phyloP scores from a whole-genome alignment of 2,888 invertebrate species.

The Metellina segmentata region DNA sequence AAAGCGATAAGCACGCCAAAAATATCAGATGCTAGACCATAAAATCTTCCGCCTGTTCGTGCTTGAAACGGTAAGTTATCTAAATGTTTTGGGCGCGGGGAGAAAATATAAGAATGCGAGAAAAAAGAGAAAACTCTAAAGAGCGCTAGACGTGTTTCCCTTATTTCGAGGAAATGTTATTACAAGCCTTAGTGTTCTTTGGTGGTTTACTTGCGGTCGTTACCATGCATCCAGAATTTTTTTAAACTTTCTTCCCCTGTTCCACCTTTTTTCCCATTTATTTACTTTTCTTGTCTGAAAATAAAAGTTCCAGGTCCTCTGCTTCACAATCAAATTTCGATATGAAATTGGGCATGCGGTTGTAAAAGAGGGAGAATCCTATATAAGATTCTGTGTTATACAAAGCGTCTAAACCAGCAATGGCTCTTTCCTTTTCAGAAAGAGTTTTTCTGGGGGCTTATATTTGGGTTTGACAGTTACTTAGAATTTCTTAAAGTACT shows the following conservation, averaged over 20 bases:
- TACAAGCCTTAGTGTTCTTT: conserved; percentile 4
- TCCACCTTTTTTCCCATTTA: background rate
- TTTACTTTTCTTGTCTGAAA: conserved; percentile 42
- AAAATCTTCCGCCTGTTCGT: background rate
- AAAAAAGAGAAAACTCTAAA: conserved; percentile 5
- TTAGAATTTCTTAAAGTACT: too few species aligned
- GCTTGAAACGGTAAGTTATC: conserved; percentile 3
- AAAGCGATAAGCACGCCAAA: conserved; percentile 19
- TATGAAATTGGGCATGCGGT: conserved; percentile 31
- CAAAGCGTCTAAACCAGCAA: background rate
- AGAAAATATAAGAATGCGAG: conserved; percentile 14
- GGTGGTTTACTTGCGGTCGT: conserved; percentile 27
- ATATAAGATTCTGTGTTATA: background rate
- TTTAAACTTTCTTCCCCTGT: background rate
- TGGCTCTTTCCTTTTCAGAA: background rate
- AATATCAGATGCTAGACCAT: background rate
- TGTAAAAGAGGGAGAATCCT: background rate
- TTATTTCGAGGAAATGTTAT: conserved; percentile 5
- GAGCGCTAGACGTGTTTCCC: conserved; percentile 46
- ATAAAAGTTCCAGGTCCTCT: conserved; percentile 36
- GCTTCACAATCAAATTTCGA: conserved; percentile 41
- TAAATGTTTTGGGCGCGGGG: background rate
- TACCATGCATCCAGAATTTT: conserved; percentile 21
- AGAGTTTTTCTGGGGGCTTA: background rate
- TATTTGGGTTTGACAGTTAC: background rate